Evolutionary conservation across 2,888 invertebrate species (phyloP).

Genomic region (Amphiduros pacificus): DNA sequence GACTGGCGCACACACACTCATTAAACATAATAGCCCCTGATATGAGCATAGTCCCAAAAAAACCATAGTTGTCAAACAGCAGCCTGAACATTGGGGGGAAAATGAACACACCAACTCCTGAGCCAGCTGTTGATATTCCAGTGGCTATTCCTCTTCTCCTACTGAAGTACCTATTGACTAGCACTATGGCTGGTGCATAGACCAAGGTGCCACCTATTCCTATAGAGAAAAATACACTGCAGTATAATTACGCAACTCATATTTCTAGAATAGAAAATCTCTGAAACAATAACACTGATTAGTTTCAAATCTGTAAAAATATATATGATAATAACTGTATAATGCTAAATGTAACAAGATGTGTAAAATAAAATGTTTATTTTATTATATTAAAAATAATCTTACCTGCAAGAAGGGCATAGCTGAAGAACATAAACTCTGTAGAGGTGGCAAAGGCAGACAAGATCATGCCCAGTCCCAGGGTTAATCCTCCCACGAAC

Average conservation of each 20-base stretch:
- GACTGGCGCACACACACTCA: conserved; percentile 8
- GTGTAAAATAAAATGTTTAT: not conserved
- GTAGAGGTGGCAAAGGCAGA: conserved; percentile 14
- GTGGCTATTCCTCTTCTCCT: conserved; percentile 14
- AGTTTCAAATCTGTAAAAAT: not conserved
- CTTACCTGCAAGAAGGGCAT: conserved; percentile 17
- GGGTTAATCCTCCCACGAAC: conserved; percentile 13
- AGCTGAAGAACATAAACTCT: conserved; percentile 24
- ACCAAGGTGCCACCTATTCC: conserved; percentile 20
- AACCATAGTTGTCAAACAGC: conserved; percentile 18
- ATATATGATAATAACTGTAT: not conserved
- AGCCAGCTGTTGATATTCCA: conserved; percentile 14
- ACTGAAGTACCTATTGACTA: conserved; percentile 22
- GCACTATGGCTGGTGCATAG: conserved; percentile 21
- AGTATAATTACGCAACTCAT: not conserved
- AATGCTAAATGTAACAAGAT: not conserved
- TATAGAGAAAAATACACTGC: conserved; percentile 9
- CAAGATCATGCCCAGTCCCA: conserved; percentile 12
- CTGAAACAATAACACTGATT: no score
- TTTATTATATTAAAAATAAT: not conserved
- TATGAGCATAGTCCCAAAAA: conserved; percentile 11
- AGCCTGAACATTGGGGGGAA: conserved; percentile 13
- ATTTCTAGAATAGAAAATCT: no score
- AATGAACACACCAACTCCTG: conserved; percentile 17
- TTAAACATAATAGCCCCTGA: conserved; percentile 15